Conservation (phyloP, 2,797 vertebrate species). For the Gadopsis marmoratus region DNA sequence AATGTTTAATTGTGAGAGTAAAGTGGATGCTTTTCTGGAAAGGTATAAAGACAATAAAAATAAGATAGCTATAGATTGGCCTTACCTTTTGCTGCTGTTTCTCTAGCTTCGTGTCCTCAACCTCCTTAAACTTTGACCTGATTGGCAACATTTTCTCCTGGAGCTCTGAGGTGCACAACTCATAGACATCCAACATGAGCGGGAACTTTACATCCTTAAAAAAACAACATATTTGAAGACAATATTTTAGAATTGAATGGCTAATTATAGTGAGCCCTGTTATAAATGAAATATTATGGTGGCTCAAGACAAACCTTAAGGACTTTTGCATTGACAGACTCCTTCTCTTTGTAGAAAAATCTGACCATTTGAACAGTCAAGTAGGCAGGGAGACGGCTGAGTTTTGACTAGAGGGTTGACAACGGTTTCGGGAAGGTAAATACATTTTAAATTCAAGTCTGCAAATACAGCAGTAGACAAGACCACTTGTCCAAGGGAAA, state of each 20-base stretch:
- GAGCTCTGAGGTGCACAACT: conserved; percentile 93
- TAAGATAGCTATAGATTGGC: fast-evolving
- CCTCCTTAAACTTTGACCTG: conserved; percentile 96
- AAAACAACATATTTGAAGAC: not conserved
- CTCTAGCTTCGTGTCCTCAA: conserved; percentile 96
- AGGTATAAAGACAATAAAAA: not conserved
- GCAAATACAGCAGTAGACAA: not conserved
- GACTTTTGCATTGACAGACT: conserved; percentile 99
- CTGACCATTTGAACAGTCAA: conserved; percentile 98
- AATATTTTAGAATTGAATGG: not conserved
- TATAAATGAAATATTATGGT: not conserved
- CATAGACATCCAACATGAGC: conserved; percentile 97
- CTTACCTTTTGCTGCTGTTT: conserved; percentile 90
- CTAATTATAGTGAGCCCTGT: not conserved
- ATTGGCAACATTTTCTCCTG: conserved; percentile 96
- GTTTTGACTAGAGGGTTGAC: conserved; percentile 89
- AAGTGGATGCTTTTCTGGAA: not conserved
- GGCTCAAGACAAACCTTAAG: conserved; percentile 89
- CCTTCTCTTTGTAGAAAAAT: conserved; percentile 99
- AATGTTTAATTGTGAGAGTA: not conserved
- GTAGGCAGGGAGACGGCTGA: conserved; percentile 95
- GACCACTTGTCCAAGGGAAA: not conserved
- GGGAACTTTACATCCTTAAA: conserved; percentile 98
- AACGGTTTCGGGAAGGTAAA: not conserved
- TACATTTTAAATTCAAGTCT: not conserved